Evolutionary conservation across 1,140 invertebrate species (phyloP), one percentile per base, ranked within the genome.

Genomic region (Nasonia longicornis): DNA sequence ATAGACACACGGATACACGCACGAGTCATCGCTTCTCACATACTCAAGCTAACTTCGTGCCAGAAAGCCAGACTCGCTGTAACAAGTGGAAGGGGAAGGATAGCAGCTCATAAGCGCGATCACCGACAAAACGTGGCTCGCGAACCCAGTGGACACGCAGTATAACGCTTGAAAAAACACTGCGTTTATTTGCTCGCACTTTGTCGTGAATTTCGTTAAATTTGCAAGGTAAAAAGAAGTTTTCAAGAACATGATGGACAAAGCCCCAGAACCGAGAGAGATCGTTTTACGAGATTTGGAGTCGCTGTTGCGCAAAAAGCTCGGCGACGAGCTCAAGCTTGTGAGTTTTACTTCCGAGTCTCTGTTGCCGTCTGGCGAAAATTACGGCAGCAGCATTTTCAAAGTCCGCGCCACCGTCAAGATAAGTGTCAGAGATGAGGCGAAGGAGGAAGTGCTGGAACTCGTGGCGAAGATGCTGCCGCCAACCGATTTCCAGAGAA

Each of bases 321-420:
- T 89, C 2, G 85, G 83, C 0, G 42, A 88, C 2, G 52, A 84
- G 1, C 7, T 89, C 11, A 71, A 85, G 3, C 84, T 90, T 1
- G 70, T 85, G 0, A 81, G 84, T 75, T 87, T 83, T 10, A 82
- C 72, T 0, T 80, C 82, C 0, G 74, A 82, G 20, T 64, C 73
- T 4, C 26, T 91, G 42, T 58, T 89, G 8, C 87, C 90, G 70
- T 88, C 90, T 0, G 93, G 93, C 0, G 93, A 93, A 83, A 93
- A 94, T 87, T 94, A 93, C 83, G 92, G 92, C 10, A 93, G 93
- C 86, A 85, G 91, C 0, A 93, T 93, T 81, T 81, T 93, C 1
- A 87, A 87, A 7, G 88, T 93, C 0, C 77, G 88, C 12, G 87
- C 89, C 0, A 71, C 84, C 14, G 81, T 91, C 2, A 85, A 79